A percentile compares a stretch with the other conserved stretches of the same genome.
Evolutionary conservation across 2,888 invertebrate genomes (phyloP).

Genomic region (Heliconius sara): DNA sequence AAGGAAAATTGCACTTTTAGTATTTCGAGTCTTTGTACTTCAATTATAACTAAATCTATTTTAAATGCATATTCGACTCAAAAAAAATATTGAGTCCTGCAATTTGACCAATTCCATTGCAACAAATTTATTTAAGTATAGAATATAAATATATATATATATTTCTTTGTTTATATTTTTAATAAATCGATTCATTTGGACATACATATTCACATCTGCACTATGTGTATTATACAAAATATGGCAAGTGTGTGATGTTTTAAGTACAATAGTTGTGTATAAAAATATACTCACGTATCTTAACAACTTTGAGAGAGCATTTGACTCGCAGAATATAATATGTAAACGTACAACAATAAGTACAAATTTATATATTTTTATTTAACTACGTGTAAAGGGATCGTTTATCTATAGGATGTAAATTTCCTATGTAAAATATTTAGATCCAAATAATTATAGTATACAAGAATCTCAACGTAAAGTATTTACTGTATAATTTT

Average conservation of each 20-base stretch:
- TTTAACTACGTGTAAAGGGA: constrained; percentile 14
- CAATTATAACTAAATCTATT: constrained; percentile 72
- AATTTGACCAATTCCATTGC: constrained; percentile 58
- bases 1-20: constrained; percentile 38
- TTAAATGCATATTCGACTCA: constrained; percentile 77
- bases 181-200: constrained; percentile 46
- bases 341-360: constrained; percentile 36
- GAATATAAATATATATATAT: constrained; percentile 1
- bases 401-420: constrained; percentile 33
- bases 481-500: constrained; percentile 24
- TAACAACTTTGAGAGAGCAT: constrained; percentile 31
- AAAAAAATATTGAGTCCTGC: constrained; percentile 56
- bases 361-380: constrained; percentile 33
- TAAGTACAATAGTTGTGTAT: constrained; percentile 43
- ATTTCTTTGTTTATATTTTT: not conserved
- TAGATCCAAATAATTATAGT: constrained; percentile 19
- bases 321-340: constrained; percentile 20
- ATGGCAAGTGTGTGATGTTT: constrained; percentile 43
- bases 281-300: constrained; percentile 11
- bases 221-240: constrained; percentile 23
- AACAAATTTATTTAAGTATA: constrained; percentile 61
- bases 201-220: constrained; percentile 20
- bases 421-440: constrained; percentile 34
- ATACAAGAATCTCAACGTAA: constrained; percentile 26
- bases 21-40: constrained; percentile 77